A percentile compares a stretch with the other conserved stretches of the same genome.
These are phyloP conservation scores for Gymnobelideus leadbeateri DNA, from an alignment of 2,113 vertebrate species.

Conservation along the genomic window DNA sequence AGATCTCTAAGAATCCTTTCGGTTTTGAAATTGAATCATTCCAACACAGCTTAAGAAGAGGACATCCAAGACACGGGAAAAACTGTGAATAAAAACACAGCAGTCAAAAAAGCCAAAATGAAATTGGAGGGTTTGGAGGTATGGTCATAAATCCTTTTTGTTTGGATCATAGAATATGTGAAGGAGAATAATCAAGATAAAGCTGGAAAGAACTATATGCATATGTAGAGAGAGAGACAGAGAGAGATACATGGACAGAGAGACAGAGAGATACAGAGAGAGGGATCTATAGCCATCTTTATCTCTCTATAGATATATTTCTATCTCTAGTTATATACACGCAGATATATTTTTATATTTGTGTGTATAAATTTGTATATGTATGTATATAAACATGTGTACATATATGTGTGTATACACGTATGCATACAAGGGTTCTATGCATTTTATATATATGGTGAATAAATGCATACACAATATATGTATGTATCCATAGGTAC, in stretches of 20 bases:
- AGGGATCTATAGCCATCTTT: not conserved
- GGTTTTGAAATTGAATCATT: not conserved
- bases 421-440: too few relatives aligned
- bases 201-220: not conserved
- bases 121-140: not conserved
- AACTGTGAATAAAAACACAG: not conserved
- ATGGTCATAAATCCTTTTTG: not conserved
- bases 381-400: too few relatives aligned
- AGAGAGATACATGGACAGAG: too few relatives aligned
- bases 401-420: too few relatives aligned
- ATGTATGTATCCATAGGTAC: not conserved
- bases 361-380: not conserved
- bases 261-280: too few relatives aligned
- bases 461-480: not conserved
- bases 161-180: not conserved
- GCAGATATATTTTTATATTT: not conserved
- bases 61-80: not conserved
- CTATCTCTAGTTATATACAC: not conserved
- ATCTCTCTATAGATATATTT: too few relatives aligned
- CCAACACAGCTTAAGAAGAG: not conserved
- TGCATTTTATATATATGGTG: not conserved
- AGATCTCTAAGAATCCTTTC: not conserved
- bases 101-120: not conserved
- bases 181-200: not conserved
- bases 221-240: not conserved